phyloP scores from a whole-genome alignment of 2,113 vertebrate genomes.

The Alexandromys fortis region DNA sequence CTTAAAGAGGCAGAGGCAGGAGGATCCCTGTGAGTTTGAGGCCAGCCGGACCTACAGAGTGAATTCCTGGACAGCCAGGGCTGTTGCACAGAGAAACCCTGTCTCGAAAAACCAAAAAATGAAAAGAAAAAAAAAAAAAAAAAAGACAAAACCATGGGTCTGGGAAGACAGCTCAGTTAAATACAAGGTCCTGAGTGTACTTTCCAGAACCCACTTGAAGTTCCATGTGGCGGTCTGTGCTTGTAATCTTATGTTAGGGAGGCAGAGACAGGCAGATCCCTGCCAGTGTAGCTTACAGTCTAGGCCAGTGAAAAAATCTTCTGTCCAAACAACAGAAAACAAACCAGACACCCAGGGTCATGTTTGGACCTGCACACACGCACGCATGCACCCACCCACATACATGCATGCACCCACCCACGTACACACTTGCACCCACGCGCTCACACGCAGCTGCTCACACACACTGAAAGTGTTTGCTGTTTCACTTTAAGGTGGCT shows the following conservation, averaged over 20 bases:
- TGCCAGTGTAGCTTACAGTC: background rate
- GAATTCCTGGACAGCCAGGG: background rate
- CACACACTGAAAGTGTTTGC: background rate
- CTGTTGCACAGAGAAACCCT: background rate
- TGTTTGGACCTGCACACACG: background rate
- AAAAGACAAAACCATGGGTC: no score
- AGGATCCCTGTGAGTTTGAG: background rate
- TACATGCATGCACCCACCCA: background rate
- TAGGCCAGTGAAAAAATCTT: background rate
- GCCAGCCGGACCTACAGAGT: background rate
- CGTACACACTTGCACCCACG: background rate
- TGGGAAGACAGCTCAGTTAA: background rate
- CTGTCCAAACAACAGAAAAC: background rate
- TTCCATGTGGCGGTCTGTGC: background rate
- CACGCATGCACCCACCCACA: rapidly evolving
- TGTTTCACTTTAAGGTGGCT: background rate
- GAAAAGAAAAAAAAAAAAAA: no score
- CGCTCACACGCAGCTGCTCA: background rate
- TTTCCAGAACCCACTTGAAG: background rate
- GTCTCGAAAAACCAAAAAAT: background rate
- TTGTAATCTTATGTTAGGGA: background rate
- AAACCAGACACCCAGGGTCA: no score
- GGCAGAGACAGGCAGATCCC: background rate
- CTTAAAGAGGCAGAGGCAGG: background rate
- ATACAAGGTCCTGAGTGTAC: background rate